Evolutionary conservation across 2,888 invertebrate genomes (phyloP), one percentile per base, ranked within the genome.

Genomic region (Oscheius sp.): DNA sequence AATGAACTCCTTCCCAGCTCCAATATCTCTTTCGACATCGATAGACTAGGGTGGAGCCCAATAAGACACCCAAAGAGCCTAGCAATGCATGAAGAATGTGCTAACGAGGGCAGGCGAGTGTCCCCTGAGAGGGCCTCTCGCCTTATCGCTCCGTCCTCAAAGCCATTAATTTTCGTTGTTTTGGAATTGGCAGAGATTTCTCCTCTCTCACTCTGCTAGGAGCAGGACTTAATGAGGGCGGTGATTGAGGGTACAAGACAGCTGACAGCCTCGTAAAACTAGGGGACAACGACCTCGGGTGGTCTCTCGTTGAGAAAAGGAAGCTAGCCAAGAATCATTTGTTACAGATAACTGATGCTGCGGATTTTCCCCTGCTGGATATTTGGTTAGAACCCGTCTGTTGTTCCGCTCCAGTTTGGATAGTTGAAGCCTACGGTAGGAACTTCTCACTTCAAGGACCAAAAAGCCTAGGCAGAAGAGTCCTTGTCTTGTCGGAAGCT

Each of bases 311-410:
- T 42, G 15, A 42, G 42, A 10, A 10, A 10, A 42, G 42, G 42
- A 42, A 42, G 20, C n/a, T 42, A 20, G 42, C 20, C 42, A n/a
- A n/a, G n/a, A n/a, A n/a, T n/a, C n/a, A 42, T 48, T 48, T 23
- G 3, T 70, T 79, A 46, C 69, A 83, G 83, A 78, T 84, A 20
- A 84, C 84, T 23, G 84, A 84, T 70, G 69, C 79, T 23, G 71
- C 75, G 23, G 80, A 81, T 52, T 84, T 84, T 61, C 84, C 84
- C 0, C 73, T 84, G 8, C 66, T 84, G 31, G 84, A 84, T 70
- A 76, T 84, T 39, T 84, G 84, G 81, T 73, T 79, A 12, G 81
- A 83, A 57, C 66, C 71, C 12, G 75, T 77, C 37, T 84, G 84
- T 48, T 82, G 70, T 52, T 67, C 74, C 29, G 45, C 77, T 1